Evolutionary conservation across 2,113 vertebrate species (phyloP), one percentile per base, ranked within the genome.

Genomic region (Guaruba guarouba): DNA sequence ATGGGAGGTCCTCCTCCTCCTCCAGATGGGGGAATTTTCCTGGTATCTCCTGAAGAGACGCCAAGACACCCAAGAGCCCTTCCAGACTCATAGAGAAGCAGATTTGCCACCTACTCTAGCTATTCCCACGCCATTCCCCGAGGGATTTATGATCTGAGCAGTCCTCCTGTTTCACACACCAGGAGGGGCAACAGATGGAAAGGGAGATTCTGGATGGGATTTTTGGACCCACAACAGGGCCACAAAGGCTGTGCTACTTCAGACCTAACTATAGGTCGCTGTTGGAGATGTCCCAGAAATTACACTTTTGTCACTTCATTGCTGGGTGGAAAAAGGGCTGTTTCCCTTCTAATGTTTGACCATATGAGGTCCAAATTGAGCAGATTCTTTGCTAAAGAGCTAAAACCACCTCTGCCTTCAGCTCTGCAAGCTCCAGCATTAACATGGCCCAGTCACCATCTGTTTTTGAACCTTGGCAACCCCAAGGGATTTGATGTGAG

Each of bases 11-110:
- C 33, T 92, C 46, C 82, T 82, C 46, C 79, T 87, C 84, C 82
- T 93, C 68, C 92, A 84, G 43, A 83, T 93, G 83, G 80, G 39
- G 76, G 82, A 90, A n/a, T 86, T 95, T 78, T 95, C 91, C 86
- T 90, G 55, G 35, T 90, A 62, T 86, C 70, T 95, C 90, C 84
- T 85, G 49, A 82, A 77, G 78, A 93, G 87, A 74, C 51, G 59
- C 93, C 92, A 94, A 69, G 90, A 77, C 78, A 89, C 49, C 33
- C 81, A 66, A 85, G 20, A 91, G 19, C 52, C 59, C 69, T 95
- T 92, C 68, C 90, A 85, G 74, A 51, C 49, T 88, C 41, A 12
- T 25, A 37, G 63, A 75, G 69, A 91, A 91, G 54, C 87, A 95
- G 63, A 92, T 95, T 85, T 90, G 28, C 78, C 92, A 86, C 82